Percentiles rank a stretch among this genome's conserved stretches.
Evolutionary conservation across 2,888 invertebrate genomes (phyloP).

Genomic region (Orgyia antiqua): DNA sequence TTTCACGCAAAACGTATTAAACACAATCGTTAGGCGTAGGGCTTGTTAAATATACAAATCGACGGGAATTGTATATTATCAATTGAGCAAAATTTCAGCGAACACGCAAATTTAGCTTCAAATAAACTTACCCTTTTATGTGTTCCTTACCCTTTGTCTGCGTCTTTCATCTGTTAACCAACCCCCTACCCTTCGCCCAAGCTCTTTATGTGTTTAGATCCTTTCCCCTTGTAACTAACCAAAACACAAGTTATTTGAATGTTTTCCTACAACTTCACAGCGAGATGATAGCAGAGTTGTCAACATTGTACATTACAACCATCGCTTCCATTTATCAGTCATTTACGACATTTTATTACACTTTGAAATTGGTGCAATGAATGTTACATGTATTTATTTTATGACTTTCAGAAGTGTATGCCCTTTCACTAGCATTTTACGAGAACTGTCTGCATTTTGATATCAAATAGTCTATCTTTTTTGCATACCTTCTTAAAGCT

Average conservation of each 20-base stretch:
- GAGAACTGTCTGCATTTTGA: background rate
- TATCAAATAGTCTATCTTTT: background rate
- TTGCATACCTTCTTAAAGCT: background rate
- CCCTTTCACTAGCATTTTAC: constrained; percentile 9
- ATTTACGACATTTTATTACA: constrained; percentile 45
- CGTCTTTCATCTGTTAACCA: constrained; percentile 87
- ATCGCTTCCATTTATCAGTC: constrained; percentile 68
- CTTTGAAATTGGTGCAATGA: constrained; percentile 71
- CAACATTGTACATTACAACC: constrained; percentile 72
- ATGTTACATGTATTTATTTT: constrained; percentile 23
- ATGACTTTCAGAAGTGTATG: constrained; percentile 25
- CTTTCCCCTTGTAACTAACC: constrained; percentile 73
- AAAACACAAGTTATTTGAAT: constrained; percentile 71
- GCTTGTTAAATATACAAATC: constrained; percentile 64
- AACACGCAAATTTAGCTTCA: constrained; percentile 78
- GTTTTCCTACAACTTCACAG: constrained; percentile 65
- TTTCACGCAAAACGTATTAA: constrained; percentile 75
- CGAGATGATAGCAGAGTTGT: constrained; percentile 57
- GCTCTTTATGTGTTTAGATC: constrained; percentile 78
- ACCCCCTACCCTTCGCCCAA: constrained; percentile 73
- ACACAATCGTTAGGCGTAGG: constrained; percentile 69
- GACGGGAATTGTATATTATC: constrained; percentile 67
- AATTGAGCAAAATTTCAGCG: constrained; percentile 73
- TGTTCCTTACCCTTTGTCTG: constrained; percentile 86
- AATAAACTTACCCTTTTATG: constrained; percentile 79